Evolutionary conservation across 35 echinoderm and acorn worm genomes (phyloP), one percentile per base, ranked within the genome.

Genomic region (Anneissia japonica): DNA sequence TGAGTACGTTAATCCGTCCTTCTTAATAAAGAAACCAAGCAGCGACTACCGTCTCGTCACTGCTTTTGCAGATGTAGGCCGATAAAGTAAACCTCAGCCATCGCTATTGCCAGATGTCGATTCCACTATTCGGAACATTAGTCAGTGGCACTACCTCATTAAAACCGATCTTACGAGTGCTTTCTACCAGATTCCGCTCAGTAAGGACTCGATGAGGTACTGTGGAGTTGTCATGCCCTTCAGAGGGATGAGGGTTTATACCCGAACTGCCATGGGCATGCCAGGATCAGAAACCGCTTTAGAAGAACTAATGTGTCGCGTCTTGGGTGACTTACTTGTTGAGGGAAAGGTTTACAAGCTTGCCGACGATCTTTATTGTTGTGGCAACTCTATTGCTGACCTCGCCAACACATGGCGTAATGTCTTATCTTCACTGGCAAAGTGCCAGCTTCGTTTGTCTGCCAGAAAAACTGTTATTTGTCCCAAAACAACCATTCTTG

Each of bases 241-340:
- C 74, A 41, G 81, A n/a, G 91, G 91, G 10, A 56, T 93, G 0
- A 51, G 91, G 1, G 91, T 93, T 7, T 92, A 87, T 56, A 92
- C 86, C 46, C 23, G 90, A 14, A 89, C 77, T 34, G 90, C 90
- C 38, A 88, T 93, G 86, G 81, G 91, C 3, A 88, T 93, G 81
- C 85, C 91, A 46, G 85, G 86, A 0, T 93, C 91, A 31, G 89
- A 91, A 56, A 91, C 83, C 72, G 89, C 83, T 29, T 76, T 91
- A 14, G 89, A 86, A 37, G 87, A 93, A 40, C 84, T 93, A 0
- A 89, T 93, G 91, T 93, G 91, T 40, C 74, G 90, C 33, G 86
- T 93, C 21, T 74, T 93, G 23, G 91, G 91, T 30, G 91, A 92
- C 46, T 51, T 88, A n/a, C 46, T 92, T 1, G 14, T 43, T n/a